phyloP scores from a whole-genome alignment of 2,797 vertebrate species.

The Semotilus atromaculatus region DNA sequence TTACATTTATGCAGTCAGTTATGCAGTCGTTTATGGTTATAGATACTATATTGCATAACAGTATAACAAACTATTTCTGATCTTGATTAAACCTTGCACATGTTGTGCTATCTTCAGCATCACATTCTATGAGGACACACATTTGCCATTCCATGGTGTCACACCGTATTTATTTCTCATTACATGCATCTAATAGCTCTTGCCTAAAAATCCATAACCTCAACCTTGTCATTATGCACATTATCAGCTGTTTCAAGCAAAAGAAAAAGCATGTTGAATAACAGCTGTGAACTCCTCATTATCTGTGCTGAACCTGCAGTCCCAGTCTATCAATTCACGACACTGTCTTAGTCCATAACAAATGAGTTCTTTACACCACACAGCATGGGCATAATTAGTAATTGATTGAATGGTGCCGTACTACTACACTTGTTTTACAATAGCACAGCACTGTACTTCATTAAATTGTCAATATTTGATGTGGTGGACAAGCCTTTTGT shows the following conservation, averaged over 20 bases:
- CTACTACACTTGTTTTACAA: slow-evolving; percentile 49
- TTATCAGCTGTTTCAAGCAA: slow-evolving; percentile 39
- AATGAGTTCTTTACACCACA: slow-evolving; percentile 40
- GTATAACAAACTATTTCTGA: not conserved
- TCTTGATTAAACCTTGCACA: not conserved
- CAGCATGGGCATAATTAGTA: slow-evolving; percentile 52
- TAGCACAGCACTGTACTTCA: slow-evolving; percentile 36
- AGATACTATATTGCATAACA: not conserved
- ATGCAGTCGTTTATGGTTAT: slow-evolving; percentile 52
- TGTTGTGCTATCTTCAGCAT: not conserved
- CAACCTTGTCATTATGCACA: slow-evolving; percentile 24
- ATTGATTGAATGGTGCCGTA: slow-evolving; percentile 53
- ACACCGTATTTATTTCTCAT: slow-evolving; percentile 44
- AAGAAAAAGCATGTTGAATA: slow-evolving; percentile 27
- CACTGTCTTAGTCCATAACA: slow-evolving; percentile 47
- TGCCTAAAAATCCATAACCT: slow-evolving; percentile 44
- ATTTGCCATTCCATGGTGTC: slow-evolving; percentile 16
- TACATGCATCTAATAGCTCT: slow-evolving; percentile 26
- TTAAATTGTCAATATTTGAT: slow-evolving; percentile 43
- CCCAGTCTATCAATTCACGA: slow-evolving; percentile 40
- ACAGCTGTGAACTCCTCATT: slow-evolving; percentile 2
- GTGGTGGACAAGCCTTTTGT: slow-evolving; percentile 8
- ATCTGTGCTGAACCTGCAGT: slow-evolving; percentile 34
- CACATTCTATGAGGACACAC: not conserved
- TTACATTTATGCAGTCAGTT: too few relatives aligned